Base-by-base conservation (phyloP, 2,888 invertebrate species). In the Tenthredo notha region DNA sequence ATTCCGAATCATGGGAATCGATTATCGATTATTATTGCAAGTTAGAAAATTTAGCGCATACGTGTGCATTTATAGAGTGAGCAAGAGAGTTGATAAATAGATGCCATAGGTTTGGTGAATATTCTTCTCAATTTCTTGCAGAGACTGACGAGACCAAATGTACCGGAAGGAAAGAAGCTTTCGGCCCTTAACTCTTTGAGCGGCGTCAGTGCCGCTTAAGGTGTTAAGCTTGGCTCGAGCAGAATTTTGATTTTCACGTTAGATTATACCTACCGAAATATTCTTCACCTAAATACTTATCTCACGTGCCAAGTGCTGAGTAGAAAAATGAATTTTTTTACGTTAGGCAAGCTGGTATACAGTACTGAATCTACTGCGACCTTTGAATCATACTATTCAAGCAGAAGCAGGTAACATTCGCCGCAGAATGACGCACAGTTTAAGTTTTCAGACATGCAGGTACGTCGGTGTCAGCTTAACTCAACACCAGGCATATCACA, bases 271-370 rank as follows among this genome's bases (percentile, higher is more conserved):
- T 61, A 25, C 25, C 10, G 25, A 84, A 21, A 33, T 25, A 84
- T 72, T 33, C 50, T 74, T 43, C 10, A 65, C 65, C 29, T 65
- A 12, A 29, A 65, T 65, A 29, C 65, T 75, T 29, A 5, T 37
- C 18, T 25, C 65, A 29, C 12, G 29, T 29, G 29, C 15, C 29
- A 43, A 84, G 65, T 33, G 12, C 33, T 21, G 6, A 12, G 61
- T 33, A 47, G 40, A 25, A 77, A 84, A 84, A 50, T 72, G 12
- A 43, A 18, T 9, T 29, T 65, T 33, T 82, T 15, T 84, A 84
- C 40, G 72, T 40, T 74, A 72, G 43, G 21, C 21, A 25, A 74
- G 72, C 72, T 40, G 1, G 40, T 18, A 43, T 74, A 40, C 72
- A 43, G 72, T 25, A 43, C 72, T 29, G 43, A 74, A 43, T 43